Conservation (phyloP, 2,113 vertebrate species). For the Passer montanus region DNA sequence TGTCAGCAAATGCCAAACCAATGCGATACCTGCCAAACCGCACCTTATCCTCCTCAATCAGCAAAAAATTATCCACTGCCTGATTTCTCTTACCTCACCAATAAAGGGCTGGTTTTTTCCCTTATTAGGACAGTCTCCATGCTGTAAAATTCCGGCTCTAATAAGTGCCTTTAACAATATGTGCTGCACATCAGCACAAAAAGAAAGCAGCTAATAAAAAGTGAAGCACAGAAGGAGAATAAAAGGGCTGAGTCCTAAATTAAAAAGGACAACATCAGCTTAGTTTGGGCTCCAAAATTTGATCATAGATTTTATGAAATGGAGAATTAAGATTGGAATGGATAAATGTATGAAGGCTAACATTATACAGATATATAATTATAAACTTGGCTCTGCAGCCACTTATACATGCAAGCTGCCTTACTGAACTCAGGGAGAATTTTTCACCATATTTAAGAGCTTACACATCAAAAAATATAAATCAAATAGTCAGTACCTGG, state of each 20-base stretch:
- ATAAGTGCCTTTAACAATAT: conserved; percentile 56
- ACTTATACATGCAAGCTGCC: not conserved
- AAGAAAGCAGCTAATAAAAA: conserved; percentile 44
- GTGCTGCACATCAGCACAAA: conserved; percentile 74
- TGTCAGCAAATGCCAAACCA: conserved; percentile 72
- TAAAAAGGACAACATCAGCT: conserved; percentile 47
- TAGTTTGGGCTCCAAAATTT: conserved; percentile 48
- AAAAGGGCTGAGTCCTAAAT: conserved; percentile 61
- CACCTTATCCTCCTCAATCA: conserved; percentile 78
- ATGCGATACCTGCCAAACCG: conserved; percentile 74
- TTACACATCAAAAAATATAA: not conserved
- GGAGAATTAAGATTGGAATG: not conserved
- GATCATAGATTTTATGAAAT: conserved; percentile 51
- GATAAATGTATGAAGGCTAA: not conserved
- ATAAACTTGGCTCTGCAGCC: not conserved
- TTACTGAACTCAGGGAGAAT: not conserved
- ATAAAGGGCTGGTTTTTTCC: conserved; percentile 50
- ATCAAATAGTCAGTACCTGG: not conserved
- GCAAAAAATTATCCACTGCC: conserved; percentile 57
- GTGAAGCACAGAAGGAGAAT: conserved; percentile 11
- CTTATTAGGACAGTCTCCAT: conserved; percentile 77
- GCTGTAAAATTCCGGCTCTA: conserved; percentile 26
- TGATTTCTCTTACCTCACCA: conserved; percentile 72
- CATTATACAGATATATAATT: conserved; percentile 34
- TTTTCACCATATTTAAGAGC: not conserved